Base-by-base conservation (phyloP, 2,797 vertebrate species). In the Esox lucius region DNA sequence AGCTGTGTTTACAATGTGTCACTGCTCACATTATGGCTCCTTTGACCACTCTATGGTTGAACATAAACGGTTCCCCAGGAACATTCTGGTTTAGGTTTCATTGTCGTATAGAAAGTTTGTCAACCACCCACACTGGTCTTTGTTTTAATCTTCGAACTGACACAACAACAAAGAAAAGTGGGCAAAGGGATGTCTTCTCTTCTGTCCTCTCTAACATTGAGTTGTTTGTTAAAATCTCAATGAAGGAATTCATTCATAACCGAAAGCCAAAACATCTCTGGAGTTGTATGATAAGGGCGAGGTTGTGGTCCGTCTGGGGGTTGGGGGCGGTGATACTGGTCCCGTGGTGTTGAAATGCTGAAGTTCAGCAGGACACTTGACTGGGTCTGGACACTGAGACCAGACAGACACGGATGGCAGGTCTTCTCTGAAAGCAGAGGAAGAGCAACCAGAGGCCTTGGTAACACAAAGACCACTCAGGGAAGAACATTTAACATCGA, bases 1-100 rank as follows among this genome's bases (percentile, higher is more conserved):
- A 35, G 16, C 49, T 71, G 71, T 87, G 85, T 83, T 90, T 87
- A 84, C 84, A 75, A 73, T 70, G 74, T 70, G 79, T 87, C 84
- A 73, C 56, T 66, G 15, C 68, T 71, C 81, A 79, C 79, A 56
- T 78, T 56, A 81, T 65, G 78, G 83, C 84, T 77, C 80, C 72
- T 13, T 16, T 70, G 12, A 1, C 72, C 35, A 5, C n/a, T 26
- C 74, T 75, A 76, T 24, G 68, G 73, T 78, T 73, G 74, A 85
- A 88, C 87, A 86, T 26, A 71, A 81, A 84, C 82, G 19, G 74
- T 39, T 5, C 22, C 7, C 71, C 17, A 67, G 15, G 42, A 83
- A 51, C 16, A 22, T 24, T 4, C 8, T 26, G 13, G 59, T 28
- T 62, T 28, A 15, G 59, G 12, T 53, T 53, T 53, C 17, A 17